Conservation (phyloP, 2,888 invertebrate species). For the Cetonia aurata region DNA sequence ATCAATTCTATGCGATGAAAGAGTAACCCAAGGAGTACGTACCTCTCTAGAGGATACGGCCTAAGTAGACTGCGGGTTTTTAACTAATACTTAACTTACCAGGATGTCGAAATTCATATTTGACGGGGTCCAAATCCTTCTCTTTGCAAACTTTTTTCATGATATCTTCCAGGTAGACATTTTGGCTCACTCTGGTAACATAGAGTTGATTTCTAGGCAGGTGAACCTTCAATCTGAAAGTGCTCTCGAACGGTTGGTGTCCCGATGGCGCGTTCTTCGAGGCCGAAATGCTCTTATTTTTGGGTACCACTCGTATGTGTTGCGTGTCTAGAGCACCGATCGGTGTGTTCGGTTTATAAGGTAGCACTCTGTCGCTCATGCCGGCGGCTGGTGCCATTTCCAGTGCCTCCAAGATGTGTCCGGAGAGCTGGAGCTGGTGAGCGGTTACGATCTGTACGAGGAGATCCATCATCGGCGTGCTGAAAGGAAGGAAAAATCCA, state of each 20-base stretch:
- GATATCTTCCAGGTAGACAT: constrained; percentile 77
- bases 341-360: constrained; percentile 81
- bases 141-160: constrained; percentile 80
- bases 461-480: constrained; percentile 84
- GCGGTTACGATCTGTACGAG: constrained; percentile 79
- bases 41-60: no score
- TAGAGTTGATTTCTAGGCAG: constrained; percentile 84
- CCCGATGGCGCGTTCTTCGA: constrained; percentile 56
- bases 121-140: constrained; percentile 79
- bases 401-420: constrained; percentile 75
- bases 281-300: constrained; percentile 55
- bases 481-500: constrained; percentile 61
- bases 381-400: constrained; percentile 69
- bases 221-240: constrained; percentile 75
- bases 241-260: constrained; percentile 74
- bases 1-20: no score
- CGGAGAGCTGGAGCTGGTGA: constrained; percentile 76
- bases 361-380: constrained; percentile 69
- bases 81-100: constrained; percentile 65
- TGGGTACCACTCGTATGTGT: constrained; percentile 63
- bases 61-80: no score
- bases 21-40: no score
- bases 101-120: constrained; percentile 84
- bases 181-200: constrained; percentile 80
- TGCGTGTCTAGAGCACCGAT: constrained; percentile 74